Evolutionary conservation across 2,888 invertebrate genomes (phyloP), one percentile per base, ranked within the genome.

Genomic region (Agrotis exclamationis): DNA sequence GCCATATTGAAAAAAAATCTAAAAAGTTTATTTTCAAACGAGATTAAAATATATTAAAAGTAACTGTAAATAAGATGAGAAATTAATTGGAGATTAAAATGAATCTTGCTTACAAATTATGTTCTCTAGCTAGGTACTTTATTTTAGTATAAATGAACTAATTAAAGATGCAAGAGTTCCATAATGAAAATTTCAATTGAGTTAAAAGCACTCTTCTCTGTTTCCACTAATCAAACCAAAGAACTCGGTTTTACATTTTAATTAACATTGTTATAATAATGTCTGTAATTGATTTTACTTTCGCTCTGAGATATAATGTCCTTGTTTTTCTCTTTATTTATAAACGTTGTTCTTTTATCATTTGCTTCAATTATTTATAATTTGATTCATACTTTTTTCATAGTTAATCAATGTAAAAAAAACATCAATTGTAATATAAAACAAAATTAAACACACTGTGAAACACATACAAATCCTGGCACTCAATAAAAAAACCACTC

Each of bases 401-500:
- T 22, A 39, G 24, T 39, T 0, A 20, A 13, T 33, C 1, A 33
- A 11, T 56, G 14, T 16, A 20, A 18, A 20, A 20, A 20, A 56
- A 11, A 2, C n/a, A 44, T 20, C 3, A 7, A 0, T 3, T 0
- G 6, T 13, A 16, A 28, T 39, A 57, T 14, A 22, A 13, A 28
- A 24, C 18, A 16, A 53, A 47, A 69, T 63, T 50, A 16, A 62
- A 28, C 50, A 62, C 66, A 74, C 58, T 39, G 16, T 20, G 14
- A 54, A 70, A 63, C 11, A 47, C 53, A 53, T 65, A 74, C 63
- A 67, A 74, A 65, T 63, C 13, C 62, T 76, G 70, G 56, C 76
- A 84, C 79, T 56, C 39, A 58, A 63, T n/a, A 74, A 74, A 78
- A 57, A 7, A 18, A 64, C 5, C 83, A 68, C 76, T 69, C 50